phyloP scores from a whole-genome alignment of 2,113 vertebrate species.

The Indicator maculatus region DNA sequence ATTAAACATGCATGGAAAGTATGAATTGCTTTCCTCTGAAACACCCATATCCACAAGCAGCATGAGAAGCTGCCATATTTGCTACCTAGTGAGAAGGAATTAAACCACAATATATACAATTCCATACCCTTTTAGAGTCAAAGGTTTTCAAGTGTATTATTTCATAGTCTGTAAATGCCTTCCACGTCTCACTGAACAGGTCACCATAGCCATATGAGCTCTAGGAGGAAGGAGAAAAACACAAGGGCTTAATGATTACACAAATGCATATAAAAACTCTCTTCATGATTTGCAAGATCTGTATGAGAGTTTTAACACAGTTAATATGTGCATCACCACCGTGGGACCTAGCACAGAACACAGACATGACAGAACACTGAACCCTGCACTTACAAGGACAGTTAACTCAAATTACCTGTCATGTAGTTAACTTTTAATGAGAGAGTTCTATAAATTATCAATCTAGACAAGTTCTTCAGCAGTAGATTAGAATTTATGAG shows the following conservation, averaged over 20 bases:
- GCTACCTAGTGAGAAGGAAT: neutral
- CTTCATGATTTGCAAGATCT: neutral
- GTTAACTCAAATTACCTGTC: neutral
- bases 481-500: neutral
- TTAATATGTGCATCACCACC: neutral
- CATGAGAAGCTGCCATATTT: neutral
- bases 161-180: constrained; percentile 87
- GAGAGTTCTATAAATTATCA: neutral
- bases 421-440: neutral
- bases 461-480: neutral
- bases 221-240: constrained; percentile 68
- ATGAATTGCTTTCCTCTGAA: neutral
- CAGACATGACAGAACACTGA: neutral
- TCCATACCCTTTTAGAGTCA: constrained; percentile 89
- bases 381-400: neutral
- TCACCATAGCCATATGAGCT: constrained; percentile 94
- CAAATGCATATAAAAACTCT: neutral
- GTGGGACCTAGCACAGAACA: neutral
- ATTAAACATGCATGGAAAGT: neutral
- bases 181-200: constrained; percentile 93
- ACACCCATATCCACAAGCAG: neutral
- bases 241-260: neutral
- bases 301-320: neutral
- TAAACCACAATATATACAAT: neutral
- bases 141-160: constrained; percentile 92